A percentile compares a stretch with the other conserved stretches of the same genome.
phyloP scores from a whole-genome alignment of 2,888 invertebrate genomes.

The Torymus auratus region DNA sequence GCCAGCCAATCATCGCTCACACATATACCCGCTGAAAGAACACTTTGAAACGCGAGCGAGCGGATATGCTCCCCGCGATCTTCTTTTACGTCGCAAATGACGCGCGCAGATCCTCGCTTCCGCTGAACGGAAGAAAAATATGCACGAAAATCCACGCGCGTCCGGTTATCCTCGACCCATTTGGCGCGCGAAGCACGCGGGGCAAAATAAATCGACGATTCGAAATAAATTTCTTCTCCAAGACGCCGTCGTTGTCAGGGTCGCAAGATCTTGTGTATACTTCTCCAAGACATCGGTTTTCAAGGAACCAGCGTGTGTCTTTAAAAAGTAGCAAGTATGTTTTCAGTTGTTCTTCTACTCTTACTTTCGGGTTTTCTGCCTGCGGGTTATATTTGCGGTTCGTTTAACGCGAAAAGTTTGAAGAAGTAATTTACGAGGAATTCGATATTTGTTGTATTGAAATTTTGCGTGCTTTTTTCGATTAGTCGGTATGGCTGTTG shows the following conservation, averaged over 20 bases:
- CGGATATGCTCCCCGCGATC: not conserved
- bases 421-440: not conserved
- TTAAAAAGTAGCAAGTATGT: no score
- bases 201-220: constrained; percentile 24
- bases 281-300: no score
- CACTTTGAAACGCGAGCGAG: constrained; percentile 19
- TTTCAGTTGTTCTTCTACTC: no score
- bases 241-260: no score
- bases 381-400: not conserved
- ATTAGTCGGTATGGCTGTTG: no score
- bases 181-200: constrained; percentile 3
- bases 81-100: constrained; percentile 5
- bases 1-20: not conserved
- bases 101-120: not conserved
- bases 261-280: no score
- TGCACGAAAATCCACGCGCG: not conserved
- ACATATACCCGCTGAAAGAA: constrained; percentile 11
- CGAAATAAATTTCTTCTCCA: not conserved
- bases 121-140: no score
- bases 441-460: not conserved
- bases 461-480: no score
- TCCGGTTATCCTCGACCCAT: constrained; percentile 8
- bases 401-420: not conserved
- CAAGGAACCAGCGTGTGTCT: no score
- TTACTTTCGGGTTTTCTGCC: no score